phyloP scores from a whole-genome alignment of 2,797 vertebrate genomes.

The Diceros bicornis region DNA sequence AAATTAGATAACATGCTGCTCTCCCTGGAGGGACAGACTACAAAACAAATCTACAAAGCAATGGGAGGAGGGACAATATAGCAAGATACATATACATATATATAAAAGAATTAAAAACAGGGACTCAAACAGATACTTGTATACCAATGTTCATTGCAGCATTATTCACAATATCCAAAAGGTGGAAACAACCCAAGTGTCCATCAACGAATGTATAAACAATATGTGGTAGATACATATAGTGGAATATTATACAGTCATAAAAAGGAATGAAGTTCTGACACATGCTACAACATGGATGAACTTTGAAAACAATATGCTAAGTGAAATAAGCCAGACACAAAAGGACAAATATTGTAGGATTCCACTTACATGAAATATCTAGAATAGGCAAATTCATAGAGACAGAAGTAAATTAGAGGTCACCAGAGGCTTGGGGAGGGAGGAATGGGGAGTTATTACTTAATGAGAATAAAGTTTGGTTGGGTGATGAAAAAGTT shows the following conservation, averaged over 20 bases:
- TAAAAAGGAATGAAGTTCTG: neutral
- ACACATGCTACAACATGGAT: neutral
- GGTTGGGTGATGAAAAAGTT: neutral
- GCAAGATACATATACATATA: neutral
- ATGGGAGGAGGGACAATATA: neutral
- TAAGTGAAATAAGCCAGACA: constrained; percentile 20
- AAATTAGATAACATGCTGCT: neutral
- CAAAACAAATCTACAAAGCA: constrained; percentile 10
- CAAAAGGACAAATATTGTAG: neutral
- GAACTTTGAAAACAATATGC: constrained; percentile 1
- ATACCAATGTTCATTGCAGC: neutral
- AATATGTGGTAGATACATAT: neutral
- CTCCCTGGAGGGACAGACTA: neutral
- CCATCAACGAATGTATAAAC: neutral
- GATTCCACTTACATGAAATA: neutral
- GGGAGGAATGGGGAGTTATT: neutral
- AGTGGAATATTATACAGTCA: neutral
- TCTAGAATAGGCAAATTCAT: neutral
- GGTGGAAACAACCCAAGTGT: neutral
- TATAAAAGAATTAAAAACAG: no score
- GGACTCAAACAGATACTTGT: neutral
- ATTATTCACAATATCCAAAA: constrained; percentile 39
- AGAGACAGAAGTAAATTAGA: neutral
- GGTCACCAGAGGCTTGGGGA: neutral
- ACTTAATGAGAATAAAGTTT: neutral